Conservation (phyloP, 2,888 invertebrate species). For the Drosophila atripex region DNA sequence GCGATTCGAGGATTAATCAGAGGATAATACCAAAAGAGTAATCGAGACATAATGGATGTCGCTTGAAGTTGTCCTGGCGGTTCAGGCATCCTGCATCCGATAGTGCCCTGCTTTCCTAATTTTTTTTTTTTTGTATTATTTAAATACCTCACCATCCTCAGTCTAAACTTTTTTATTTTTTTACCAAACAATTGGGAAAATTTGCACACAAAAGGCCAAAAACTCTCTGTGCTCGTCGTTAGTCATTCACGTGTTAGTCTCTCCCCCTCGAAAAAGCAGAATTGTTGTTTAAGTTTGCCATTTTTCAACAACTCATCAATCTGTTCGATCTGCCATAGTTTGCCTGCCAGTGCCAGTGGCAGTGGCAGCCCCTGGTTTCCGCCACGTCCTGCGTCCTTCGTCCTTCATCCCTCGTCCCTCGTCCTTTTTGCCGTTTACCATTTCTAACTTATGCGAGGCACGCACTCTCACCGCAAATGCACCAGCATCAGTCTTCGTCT, state of each 20-base stretch:
- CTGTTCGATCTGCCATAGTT: conserved; percentile 67
- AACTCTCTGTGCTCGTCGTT: conserved; percentile 34
- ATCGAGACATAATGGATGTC: not conserved
- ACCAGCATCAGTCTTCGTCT: conserved; percentile 73
- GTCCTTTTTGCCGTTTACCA: conserved; percentile 29
- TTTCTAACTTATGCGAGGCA: conserved; percentile 76
- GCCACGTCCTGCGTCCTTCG: conserved; percentile 15
- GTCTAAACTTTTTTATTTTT: not conserved
- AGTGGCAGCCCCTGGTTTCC: conserved; percentile 9
- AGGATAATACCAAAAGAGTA: not conserved
- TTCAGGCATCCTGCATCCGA: not conserved
- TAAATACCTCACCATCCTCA: not conserved
- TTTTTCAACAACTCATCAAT: conserved; percentile 80
- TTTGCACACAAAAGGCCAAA: conserved; percentile 16
- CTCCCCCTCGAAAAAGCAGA: conserved; percentile 38
- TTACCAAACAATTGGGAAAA: conserved; percentile 25
- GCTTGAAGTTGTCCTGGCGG: not conserved
- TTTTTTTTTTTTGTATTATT: not conserved
- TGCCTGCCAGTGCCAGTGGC: conserved; percentile 24
- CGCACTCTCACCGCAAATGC: conserved; percentile 77
- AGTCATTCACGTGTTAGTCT: conserved; percentile 31
- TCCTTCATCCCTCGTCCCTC: conserved; percentile 16
- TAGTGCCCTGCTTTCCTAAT: not conserved
- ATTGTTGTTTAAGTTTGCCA: conserved; percentile 79
- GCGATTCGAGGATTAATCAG: conserved; percentile 27